Base-by-base conservation (phyloP, 1,140 invertebrate species). In the Lepidurus arcticus region DNA sequence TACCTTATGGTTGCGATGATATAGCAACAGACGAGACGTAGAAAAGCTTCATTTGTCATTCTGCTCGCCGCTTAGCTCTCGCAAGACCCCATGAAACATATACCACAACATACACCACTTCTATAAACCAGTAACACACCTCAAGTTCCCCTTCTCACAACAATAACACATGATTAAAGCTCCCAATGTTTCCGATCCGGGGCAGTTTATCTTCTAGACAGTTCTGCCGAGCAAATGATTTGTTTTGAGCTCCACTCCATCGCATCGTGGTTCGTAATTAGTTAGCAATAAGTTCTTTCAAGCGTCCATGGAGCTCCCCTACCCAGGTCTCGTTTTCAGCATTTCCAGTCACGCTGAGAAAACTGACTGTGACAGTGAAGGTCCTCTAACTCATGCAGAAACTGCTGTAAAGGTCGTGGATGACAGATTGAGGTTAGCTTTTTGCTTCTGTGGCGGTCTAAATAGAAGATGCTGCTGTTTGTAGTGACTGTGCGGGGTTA, bases 11-110 rank as follows among this genome's bases (percentile, higher is more conserved):
- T 65, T 65, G 8, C n/a, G 53, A n/a, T 65, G 53, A 21, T 65
- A 16, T 13, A 34, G 16, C 21, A 21, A 65, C 16, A 65, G 16
- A 65, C 53, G 16, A 13, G 53, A 34, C 34, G 34, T 34, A 34
- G 34, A 4, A 34, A 65, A 65, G 53, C 53, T 65, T 65, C 53
- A 65, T 65, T 65, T 65, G 53, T 65, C 53, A 65, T 65, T 65
- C 53, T 65, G 1, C 34, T 65, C 7, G n/a, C 6, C 53, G 53
- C 53, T 65, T 34, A 34, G 53, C 53, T 65, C 13, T 21, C 34
- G 7, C 21, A 65, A 65, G 53, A 7, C 13, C 53, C 53, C 16
- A n/a, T 21, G 21, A 65, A 65, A n/a, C 53, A 16, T 65, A 65
- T 21, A 65, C 21, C 16, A 65, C 53, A 65, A 65, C 53, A 65